Evolutionary conservation across 2,888 invertebrate genomes (phyloP), one percentile per base, ranked within the genome.

Genomic region (Cataglyphis rosenhaueri): DNA sequence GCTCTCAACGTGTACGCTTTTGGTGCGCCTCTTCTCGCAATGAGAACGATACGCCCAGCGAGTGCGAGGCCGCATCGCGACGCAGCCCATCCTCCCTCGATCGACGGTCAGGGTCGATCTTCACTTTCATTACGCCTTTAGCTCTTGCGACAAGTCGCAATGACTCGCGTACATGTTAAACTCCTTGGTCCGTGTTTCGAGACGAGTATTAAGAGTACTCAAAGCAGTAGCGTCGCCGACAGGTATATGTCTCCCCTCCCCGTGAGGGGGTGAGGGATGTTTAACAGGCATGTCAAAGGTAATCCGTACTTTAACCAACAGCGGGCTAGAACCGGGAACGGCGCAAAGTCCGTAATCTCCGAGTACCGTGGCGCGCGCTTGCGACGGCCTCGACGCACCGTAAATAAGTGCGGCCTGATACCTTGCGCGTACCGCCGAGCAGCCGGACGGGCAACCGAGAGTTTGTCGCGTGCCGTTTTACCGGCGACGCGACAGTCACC

Each of bases 101-200:
- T 93, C 93, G 93, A 94, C 95, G 94, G 18, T 95, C n/a, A 86
- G 21, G 86, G 87, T 61, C 89, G 88, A 89, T 94, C 94, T 96
- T 96, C 95, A 96, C 96, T 96, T 96, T 96, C 96, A 96, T 96
- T 96, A 88, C 95, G 96, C 96, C 96, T 96, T 95, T 95, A 94
- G 95, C 96, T 95, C 96, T 91, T 95, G 92, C 92, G 48, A 48
- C 18, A 38, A 87, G 90, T 95, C 96, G 96, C 96, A 95, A 95
- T 95, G 96, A 96, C 96, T 96, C 95, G 96, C 96, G 95, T 95
- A 96, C 96, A 96, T 96, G 96, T 95, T 96, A 96, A 95, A 96
- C 96, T 96, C 96, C 96, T 96, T 96, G 96, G 96, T 96, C 96
- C 96, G 96, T 97, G 96, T 96, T 97, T 96, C 96, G 96, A 97